Conservation (phyloP, 1,140 invertebrate genomes). For the Drosophila pseudoananassae region DNA sequence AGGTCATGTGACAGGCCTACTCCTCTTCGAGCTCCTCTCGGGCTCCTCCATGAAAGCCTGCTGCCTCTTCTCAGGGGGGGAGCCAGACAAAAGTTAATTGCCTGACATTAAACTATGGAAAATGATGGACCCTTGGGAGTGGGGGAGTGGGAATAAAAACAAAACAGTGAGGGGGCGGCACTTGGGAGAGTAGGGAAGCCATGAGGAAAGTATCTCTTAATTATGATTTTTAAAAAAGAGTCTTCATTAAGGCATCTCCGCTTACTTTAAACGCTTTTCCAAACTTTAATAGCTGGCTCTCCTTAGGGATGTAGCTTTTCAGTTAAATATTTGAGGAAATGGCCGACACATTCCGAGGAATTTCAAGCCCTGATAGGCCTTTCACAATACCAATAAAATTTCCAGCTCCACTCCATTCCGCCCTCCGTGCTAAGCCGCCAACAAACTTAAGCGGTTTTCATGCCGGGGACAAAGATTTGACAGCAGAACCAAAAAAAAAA, state of each 20-base stretch:
- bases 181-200: constrained; percentile 10
- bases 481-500: constrained; percentile 19
- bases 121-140: constrained; percentile 45
- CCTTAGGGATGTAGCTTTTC: no score
- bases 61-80: constrained; percentile 26
- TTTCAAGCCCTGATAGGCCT: constrained; percentile 9
- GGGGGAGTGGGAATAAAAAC: not conserved
- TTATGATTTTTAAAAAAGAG: constrained; percentile 41
- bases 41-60: no score
- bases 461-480: constrained; percentile 41
- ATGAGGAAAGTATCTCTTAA: constrained; percentile 29
- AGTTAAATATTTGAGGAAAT: no score
- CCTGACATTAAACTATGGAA: constrained; percentile 80
- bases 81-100: constrained; percentile 78
- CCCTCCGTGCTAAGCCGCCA: constrained; percentile 38
- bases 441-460: constrained; percentile 55
- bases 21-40: constrained; percentile 7
- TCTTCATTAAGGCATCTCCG: constrained; percentile 15
- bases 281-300: no score
- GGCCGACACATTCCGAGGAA: not conserved
- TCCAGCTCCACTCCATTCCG: not conserved
- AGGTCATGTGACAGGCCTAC: constrained; percentile 52
- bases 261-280: constrained; percentile 21
- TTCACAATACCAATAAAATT: constrained; percentile 5
- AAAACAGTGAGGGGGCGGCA: not conserved